Conservation (phyloP, 2,888 invertebrate species). For the Epirrita christyi region DNA sequence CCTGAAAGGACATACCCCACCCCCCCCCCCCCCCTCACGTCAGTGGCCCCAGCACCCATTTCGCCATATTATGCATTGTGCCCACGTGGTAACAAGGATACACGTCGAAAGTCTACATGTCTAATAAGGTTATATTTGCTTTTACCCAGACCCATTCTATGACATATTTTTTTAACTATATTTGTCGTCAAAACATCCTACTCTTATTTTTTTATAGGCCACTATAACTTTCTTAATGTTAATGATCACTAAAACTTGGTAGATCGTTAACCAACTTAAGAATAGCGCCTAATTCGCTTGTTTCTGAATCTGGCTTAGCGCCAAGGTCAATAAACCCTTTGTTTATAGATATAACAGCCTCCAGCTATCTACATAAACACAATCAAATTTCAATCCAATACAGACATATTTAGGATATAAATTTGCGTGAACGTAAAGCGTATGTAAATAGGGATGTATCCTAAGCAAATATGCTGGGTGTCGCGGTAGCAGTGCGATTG, state of each 20-base stretch:
- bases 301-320: conserved; percentile 68
- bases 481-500: conserved; percentile 44
- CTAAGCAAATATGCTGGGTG: conserved; percentile 79
- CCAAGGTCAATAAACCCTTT: conserved; percentile 79
- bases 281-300: conserved; percentile 62
- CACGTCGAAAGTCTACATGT: too few relatives aligned
- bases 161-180: too few relatives aligned
- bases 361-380: conserved; percentile 45
- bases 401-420: conserved; percentile 51
- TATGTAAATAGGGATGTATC: conserved; percentile 77
- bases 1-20: too few relatives aligned
- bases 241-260: conserved; percentile 3
- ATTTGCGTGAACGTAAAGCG: conserved; percentile 47
- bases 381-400: conserved; percentile 56
- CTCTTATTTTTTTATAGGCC: too few relatives aligned
- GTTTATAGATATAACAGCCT: conserved; percentile 62
- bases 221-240: too few relatives aligned
- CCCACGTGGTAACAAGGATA: too few relatives aligned
- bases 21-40: too few relatives aligned
- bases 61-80: too few relatives aligned
- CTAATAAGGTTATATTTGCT: too few relatives aligned
- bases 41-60: too few relatives aligned
- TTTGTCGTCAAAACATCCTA: too few relatives aligned
- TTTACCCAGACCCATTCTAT: too few relatives aligned
- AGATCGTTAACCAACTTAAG: conserved; percentile 41